These are phyloP conservation scores for Rynchops niger DNA, from an alignment of 2,113 vertebrate species.

Conservation along the genomic window DNA sequence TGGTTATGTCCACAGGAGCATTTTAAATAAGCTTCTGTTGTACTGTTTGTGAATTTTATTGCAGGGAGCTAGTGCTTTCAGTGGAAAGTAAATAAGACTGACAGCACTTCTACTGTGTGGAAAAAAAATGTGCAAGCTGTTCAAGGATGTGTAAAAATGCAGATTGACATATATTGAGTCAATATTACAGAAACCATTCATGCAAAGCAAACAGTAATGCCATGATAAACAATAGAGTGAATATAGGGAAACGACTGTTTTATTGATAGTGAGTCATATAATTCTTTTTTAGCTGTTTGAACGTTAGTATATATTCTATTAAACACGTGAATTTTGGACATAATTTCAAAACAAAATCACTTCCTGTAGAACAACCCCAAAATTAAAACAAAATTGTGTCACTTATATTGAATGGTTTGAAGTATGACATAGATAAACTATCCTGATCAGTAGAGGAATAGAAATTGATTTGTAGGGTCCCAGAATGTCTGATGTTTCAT, in stretches of 20 bases:
- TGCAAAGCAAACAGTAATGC: neutral
- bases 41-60: neutral
- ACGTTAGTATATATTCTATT: neutral
- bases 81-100: neutral
- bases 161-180: conserved; percentile 38
- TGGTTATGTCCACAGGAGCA: neutral
- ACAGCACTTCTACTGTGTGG: neutral
- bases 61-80: neutral
- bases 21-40: neutral
- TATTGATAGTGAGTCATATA: neutral
- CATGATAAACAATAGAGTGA: neutral
- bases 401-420: neutral
- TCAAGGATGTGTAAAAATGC: conserved; percentile 37
- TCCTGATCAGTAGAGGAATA: neutral
- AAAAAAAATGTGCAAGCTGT: neutral
- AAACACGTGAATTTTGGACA: neutral
- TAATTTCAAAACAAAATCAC: neutral
- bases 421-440: neutral
- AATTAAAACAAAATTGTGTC: neutral
- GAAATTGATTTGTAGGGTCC: neutral
- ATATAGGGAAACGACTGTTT: neutral
- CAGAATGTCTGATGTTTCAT: neutral
- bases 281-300: neutral
- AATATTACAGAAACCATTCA: conserved; percentile 20
- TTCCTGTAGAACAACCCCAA: neutral